Base-by-base conservation (phyloP, 2,888 invertebrate species). In the Monoplex corrugatus region DNA sequence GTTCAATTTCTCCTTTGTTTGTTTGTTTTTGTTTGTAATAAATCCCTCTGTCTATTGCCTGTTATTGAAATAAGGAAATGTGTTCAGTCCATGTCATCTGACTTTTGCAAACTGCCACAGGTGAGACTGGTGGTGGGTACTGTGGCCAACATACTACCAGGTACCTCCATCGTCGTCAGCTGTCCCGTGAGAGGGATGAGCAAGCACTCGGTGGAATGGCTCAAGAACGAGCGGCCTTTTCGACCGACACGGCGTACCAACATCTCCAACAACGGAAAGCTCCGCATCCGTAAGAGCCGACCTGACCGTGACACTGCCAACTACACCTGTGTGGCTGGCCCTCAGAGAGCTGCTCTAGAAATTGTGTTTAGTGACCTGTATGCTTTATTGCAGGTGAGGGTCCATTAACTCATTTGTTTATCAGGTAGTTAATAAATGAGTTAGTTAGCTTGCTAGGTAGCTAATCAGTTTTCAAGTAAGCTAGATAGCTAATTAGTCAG, bases 281-380 rank as follows among this genome's bases (percentile, higher is more conserved):
- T 95, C 28, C 91, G 93, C 82, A 94, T 95, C 80, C 92, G 92
- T 63, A 90, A 92, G 87, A 92, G 92, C 10, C 90, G 93, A 10
- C 94, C 93, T 28, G 93, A 92, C 3, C 89, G 91, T 50, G 95
- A 95, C 89, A 91, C 92, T 23, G 95, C 94, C 19, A 91, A 92
- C 8, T 95, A 95, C 91, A 93, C 94, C 38, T 95, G 95, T 89
- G 91, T 93, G 45, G 94, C 94, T 40, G 94, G 94, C 28, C 89
- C 91, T 10, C 89, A 93, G 50, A 91, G 92, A 78, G 94, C 95
- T 5, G 94, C 92, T 86, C 89, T 94, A 32, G 91, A 92, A 13
- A 89, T 95, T 2, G 78, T 88, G 28, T 95, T 95, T 89, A 93
- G 92, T 40, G 91, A 92, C 63, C 92, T 93, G 1, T 92, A 92